Evolutionary conservation across 2,113 vertebrate species (phyloP).

Genomic region (Edolisoma coerulescens): DNA sequence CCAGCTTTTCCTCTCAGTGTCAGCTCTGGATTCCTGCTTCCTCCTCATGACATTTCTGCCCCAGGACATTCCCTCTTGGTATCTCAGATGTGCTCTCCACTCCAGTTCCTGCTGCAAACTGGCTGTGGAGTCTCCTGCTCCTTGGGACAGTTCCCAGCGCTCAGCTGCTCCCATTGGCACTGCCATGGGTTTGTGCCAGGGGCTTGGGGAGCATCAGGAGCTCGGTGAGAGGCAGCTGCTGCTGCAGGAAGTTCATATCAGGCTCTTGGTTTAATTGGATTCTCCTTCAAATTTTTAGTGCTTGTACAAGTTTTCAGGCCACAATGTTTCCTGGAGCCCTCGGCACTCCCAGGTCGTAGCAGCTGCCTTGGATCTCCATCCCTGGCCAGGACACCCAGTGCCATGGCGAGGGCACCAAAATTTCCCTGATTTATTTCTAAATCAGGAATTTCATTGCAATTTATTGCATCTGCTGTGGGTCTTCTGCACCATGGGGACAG

Average conservation of each 20-base stretch:
- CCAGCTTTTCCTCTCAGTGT: not conserved
- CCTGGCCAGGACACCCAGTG: not conserved
- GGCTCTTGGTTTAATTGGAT: not conserved
- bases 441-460: not conserved
- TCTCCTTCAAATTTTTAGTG: not conserved
- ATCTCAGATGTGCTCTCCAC: not conserved
- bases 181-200: not conserved
- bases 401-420: not conserved
- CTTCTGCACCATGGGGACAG: rapidly evolving
- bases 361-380: not conserved
- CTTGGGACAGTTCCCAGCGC: not conserved
- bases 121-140: not conserved
- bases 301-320: not conserved
- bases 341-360: rapidly evolving
- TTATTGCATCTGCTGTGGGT: not conserved
- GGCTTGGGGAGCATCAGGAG: rapidly evolving
- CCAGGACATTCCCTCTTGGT: not conserved
- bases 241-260: rapidly evolving
- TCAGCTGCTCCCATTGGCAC: not conserved
- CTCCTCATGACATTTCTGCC: not conserved
- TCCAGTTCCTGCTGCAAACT: not conserved
- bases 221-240: not conserved
- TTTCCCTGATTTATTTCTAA: not conserved
- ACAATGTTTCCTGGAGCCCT: rapidly evolving
- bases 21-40: not conserved